Evolutionary conservation across 2,113 vertebrate genomes (phyloP), one percentile per base, ranked within the genome.

Genomic region (Neodon shergylaensis): DNA sequence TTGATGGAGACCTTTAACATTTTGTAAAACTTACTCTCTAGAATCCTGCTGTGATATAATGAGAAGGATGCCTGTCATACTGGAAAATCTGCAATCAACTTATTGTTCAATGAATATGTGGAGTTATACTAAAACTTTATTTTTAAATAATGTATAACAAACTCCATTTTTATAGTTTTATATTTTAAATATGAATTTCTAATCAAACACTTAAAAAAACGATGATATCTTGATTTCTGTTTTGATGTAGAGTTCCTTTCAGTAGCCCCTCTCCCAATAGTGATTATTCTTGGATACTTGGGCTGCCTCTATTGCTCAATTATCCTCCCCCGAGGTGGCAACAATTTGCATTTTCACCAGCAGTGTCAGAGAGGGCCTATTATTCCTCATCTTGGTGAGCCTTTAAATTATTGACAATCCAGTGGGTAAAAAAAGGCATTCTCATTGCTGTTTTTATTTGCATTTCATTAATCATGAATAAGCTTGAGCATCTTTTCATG

Each of bases 391-490:
- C 83, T 95, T 94, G 52, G 87, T 76, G 47, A 92, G 74, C 54
- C 89, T 95, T 91, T 96, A 73, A 96, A 92, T 96, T 96, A 97
- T 83, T 97, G 87, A 96, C 73, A 90, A 68, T 83, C 39, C 28
- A 39, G 70, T 89, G 49, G 74, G 42, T 90, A 61, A 91, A 94
- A 94, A 95, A 63, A 91, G 74, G 0, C 49, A 73, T 83, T 22
- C 94, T 76, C 74, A 79, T 90, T 79, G 70, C 42, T 96, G 82
- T 93, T 94, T 96, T 95, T 94, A 94, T 97, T 97, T 94, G 94
- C 74, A 88, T 97, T 96, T 96, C 79, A 94, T 96, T 94, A 96
- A 93, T 96, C 84, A 96, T 90, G 65, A 92, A 94, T 93, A 93
- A 92, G 70, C 36, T 87, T 11, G 26, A 90, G 9, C 65, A 95